Conservation (phyloP, 2,888 invertebrate genomes). For the Alsophila aescularia region DNA sequence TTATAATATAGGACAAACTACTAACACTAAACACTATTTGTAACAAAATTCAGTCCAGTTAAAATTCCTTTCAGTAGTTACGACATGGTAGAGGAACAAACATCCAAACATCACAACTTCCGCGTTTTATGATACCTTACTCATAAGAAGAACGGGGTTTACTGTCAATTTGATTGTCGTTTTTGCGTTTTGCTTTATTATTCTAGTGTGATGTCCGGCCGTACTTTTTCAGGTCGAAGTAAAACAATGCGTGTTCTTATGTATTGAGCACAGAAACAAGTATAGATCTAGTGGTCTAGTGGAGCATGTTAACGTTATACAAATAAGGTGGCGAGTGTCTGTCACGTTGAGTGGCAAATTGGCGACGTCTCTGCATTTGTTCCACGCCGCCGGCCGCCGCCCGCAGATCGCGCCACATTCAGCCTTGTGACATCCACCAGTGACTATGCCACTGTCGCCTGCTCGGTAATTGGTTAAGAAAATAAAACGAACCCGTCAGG, state of each 20-base stretch:
- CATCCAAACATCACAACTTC: too few relatives aligned
- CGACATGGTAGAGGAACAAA: too few relatives aligned
- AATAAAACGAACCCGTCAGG: slow-evolving; percentile 38
- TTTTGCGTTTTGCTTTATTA: not conserved
- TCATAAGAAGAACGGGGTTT: too few relatives aligned
- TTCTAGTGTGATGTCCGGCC: not conserved
- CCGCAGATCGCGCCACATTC: slow-evolving; percentile 57
- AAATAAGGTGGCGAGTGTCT: slow-evolving; percentile 68
- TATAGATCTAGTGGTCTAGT: slow-evolving; percentile 50
- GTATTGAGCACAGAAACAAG: slow-evolving; percentile 55
- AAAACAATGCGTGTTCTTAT: slow-evolving; percentile 31
- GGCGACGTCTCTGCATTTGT: slow-evolving; percentile 72
- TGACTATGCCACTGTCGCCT: slow-evolving; percentile 67
- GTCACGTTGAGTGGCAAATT: slow-evolving; percentile 75
- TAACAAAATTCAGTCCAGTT: too few relatives aligned
- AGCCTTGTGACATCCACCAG: slow-evolving; percentile 65
- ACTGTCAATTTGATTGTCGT: not conserved
- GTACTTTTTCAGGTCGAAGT: not conserved
- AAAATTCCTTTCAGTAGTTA: too few relatives aligned
- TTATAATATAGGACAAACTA: too few relatives aligned
- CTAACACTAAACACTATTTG: too few relatives aligned
- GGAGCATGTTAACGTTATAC: slow-evolving; percentile 68
- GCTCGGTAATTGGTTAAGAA: slow-evolving; percentile 46
- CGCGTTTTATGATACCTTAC: too few relatives aligned
- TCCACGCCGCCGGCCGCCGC: slow-evolving; percentile 55